These are phyloP conservation scores for Decapterus maruadsi DNA, from an alignment of 2,797 vertebrate species.

Conservation along the genomic window DNA sequence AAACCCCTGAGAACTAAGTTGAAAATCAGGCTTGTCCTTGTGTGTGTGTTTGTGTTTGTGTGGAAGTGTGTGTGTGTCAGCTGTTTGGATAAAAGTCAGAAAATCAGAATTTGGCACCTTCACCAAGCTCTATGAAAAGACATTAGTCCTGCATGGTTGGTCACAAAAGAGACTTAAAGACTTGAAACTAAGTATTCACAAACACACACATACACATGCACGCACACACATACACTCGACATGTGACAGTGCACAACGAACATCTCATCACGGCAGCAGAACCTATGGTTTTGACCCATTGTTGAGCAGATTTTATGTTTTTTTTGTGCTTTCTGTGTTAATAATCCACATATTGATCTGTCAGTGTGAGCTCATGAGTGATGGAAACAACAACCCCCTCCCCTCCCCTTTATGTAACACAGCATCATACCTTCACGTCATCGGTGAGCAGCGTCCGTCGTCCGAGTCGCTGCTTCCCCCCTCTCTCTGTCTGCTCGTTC, in stretches of 20 bases:
- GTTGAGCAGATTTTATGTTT: constrained; percentile 5
- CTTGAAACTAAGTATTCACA: too few species aligned
- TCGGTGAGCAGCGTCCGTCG: constrained; percentile 37
- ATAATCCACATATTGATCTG: not conserved
- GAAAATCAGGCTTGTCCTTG: not conserved
- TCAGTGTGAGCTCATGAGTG: constrained; percentile 13
- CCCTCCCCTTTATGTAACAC: constrained; percentile 53
- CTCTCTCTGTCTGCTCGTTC: constrained; percentile 2
- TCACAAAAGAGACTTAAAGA: constrained; percentile 5
- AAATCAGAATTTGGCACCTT: not conserved
- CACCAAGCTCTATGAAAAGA: not conserved
- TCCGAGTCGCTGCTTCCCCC: constrained; percentile 24
- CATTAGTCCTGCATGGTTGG: not conserved
- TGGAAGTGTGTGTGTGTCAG: not conserved
- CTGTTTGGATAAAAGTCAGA: constrained; percentile 2
- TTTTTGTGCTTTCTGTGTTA: constrained; percentile 5
- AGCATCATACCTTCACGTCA: constrained; percentile 72
- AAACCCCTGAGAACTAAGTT: not conserved
- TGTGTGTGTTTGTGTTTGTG: too few species aligned
- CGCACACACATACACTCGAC: not conserved
- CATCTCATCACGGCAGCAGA: not conserved
- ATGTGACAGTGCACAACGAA: not conserved
- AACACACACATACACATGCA: constrained; percentile 6
- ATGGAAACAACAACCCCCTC: not conserved
- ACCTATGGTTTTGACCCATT: not conserved